Evolutionary conservation across 2,113 vertebrate genomes (phyloP).

Genomic region (Lagopus muta): DNA sequence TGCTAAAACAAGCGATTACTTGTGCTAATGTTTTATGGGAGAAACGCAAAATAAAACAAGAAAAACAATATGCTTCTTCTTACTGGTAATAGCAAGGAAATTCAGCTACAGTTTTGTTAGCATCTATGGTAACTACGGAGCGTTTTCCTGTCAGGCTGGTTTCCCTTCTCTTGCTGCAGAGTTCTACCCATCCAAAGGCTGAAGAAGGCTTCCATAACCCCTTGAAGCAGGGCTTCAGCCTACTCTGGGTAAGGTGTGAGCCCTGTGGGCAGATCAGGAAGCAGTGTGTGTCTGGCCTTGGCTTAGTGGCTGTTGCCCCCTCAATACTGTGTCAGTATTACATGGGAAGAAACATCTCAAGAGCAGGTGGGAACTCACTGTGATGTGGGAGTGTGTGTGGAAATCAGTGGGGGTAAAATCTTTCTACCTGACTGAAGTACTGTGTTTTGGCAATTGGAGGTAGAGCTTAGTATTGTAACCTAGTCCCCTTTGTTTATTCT

Average conservation of each 20-base stretch:
- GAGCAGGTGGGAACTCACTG: background rate
- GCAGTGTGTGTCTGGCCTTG: background rate
- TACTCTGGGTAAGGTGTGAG: background rate
- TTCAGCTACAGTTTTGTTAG: background rate
- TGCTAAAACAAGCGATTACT: background rate
- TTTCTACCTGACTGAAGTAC: background rate
- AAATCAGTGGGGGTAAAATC: background rate
- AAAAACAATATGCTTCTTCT: background rate
- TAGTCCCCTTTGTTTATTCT: background rate
- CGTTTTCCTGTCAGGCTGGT: background rate
- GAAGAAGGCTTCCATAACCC: background rate
- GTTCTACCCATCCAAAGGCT: background rate
- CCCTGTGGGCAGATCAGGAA: background rate
- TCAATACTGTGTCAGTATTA: too few relatives aligned
- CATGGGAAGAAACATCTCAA: background rate
- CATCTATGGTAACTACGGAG: background rate
- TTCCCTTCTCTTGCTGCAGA: background rate
- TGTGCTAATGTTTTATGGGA: background rate
- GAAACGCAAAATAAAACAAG: background rate
- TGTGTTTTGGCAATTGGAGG: background rate
- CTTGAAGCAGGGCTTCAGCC: background rate
- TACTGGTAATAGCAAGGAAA: background rate
- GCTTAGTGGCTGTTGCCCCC: background rate
- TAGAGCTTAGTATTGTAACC: background rate
- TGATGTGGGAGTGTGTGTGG: too few relatives aligned